Evolutionary conservation across 2,888 invertebrate species (phyloP).

Genomic region (Fragum sueziense): DNA sequence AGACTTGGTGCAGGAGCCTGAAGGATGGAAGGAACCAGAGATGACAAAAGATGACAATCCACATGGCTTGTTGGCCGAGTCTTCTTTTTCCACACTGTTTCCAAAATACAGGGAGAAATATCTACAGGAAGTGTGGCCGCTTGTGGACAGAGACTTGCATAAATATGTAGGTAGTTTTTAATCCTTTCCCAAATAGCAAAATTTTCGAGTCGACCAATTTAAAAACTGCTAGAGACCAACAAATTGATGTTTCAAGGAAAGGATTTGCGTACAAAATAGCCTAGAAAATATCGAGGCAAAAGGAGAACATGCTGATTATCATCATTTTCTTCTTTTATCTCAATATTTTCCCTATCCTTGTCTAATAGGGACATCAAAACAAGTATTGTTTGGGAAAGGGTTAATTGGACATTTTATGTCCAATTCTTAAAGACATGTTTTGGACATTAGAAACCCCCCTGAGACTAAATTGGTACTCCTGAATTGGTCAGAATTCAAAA

Average conservation of each 20-base stretch:
- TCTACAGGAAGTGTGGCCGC: slow-evolving; percentile 96
- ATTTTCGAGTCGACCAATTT: not conserved
- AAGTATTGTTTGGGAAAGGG: too few species aligned
- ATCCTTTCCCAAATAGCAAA: not conserved
- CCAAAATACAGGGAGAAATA: slow-evolving; percentile 99
- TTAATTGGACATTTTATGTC: not conserved
- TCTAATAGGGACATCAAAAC: too few species aligned
- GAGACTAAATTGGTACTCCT: not conserved
- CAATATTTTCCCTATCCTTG: too few species aligned
- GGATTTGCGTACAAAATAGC: too few species aligned
- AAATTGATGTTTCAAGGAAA: not conserved
- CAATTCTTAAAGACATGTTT: not conserved
- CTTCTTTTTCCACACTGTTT: slow-evolving; percentile 97
- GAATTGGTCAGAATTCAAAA: not conserved
- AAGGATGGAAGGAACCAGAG: slow-evolving; percentile 85
- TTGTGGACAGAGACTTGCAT: slow-evolving; percentile 92
- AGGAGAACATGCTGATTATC: too few species aligned
- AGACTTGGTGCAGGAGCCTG: slow-evolving; percentile 76
- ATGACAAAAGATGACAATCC: slow-evolving; percentile 95
- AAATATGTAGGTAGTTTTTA: slow-evolving; percentile 85
- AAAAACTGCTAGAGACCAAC: not conserved
- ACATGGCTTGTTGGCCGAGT: slow-evolving; percentile 93
- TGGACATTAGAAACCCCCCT: too few species aligned
- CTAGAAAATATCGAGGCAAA: too few species aligned
- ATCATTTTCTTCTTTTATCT: too few species aligned